Base-by-base conservation (phyloP, 2,797 vertebrate genomes). In the Geotrypetes seraphini region DNA sequence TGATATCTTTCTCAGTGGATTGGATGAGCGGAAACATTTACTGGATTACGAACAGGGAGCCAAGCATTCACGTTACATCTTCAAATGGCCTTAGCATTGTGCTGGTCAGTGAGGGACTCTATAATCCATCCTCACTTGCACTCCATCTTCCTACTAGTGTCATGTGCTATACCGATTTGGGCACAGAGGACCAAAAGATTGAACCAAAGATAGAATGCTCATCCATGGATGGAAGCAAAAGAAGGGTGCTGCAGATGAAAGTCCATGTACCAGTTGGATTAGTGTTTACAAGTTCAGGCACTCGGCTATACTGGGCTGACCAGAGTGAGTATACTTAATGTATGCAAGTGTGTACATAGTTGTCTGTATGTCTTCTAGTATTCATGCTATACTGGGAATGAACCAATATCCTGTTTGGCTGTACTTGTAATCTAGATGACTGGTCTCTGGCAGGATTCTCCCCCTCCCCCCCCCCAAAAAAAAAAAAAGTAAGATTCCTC, bases 11-110 rank as follows among this genome's bases (percentile, higher is more conserved):
- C 32, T 87, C 90, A 10, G 63, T 94, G 3, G 91, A 96, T 70
- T 96, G 92, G 93, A 59, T 90, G 51, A 91, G 84, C 0, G 69
- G 66, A 3, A 94, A 89, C 57, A 42, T 96, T 8, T 96, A 90
- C 63, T 97, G 92, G 92, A 89, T 89, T 6, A 79, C 77, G 36
- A 59, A 30, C 2, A 53, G 53, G 9, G 73, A 45, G 0, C 60
- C 82, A 2, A 45, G 64, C 34, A 70, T 97, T 38, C 62, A 56
- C 0, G 84, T 92, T 25, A 85, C 83, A 4, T 77, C 86, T 1
- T 47, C 54, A 0, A 26, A 53, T 5, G 57, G 75, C 1, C 60
- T 25, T 27, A 65, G 68, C 9, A 46, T 64, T 3, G 31, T 36
- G 1, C 66, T 96, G 41, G 59, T 91, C 41, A 68, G 63, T 0